Base-by-base conservation (phyloP, 2,797 vertebrate species). In the Lacerta agilis region DNA sequence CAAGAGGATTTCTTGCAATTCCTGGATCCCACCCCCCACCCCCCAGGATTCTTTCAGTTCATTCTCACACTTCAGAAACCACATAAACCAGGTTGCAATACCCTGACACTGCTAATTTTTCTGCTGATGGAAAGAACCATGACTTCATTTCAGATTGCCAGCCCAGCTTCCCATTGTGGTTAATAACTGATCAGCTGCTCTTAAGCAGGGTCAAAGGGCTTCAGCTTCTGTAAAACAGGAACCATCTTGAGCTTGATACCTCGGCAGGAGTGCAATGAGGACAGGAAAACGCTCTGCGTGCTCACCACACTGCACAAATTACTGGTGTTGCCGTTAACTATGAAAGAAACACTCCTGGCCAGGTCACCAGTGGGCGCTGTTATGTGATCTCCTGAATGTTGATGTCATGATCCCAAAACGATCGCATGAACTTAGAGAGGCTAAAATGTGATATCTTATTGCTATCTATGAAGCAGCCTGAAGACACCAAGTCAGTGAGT, bases 321-420 rank as follows among this genome's bases (percentile, higher is more conserved):
- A 45, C 18, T 64, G 33, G 36, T 72, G 25, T n/a, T 83, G 49
- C 11, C 66, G 29, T 88, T 84, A 84, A 81, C 61, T 55, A 41
- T 25, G 64, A 33, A 86, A 79, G 67, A 80, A 83, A 77, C 66
- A 72, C 36, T 15, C 75, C 49, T 43, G 55, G 45, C 45, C 66
- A 79, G 75, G 82, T 88, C 87, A 84, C 15, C 38, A 78, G n/a
- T 38, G 41, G 61, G 64, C 20, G 58, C 20, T 88, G 82, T 64
- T 79, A 79, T 75, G 15, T 38, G 67, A 88, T 81, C 76, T 55
- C 43, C 33, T 58, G 43, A 20, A n/a, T 8, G 20, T 25, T 10
- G n/a, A 25, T 81, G 41, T 86, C 69, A 86, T 76, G 78, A 72
- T 64, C 27, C 72, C 38, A n/a, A 69, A 79, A 58, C 15, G 43